These are phyloP conservation scores for Pelochelys cantorii DNA, from an alignment of 2,797 vertebrate genomes.

Conservation along the genomic window DNA sequence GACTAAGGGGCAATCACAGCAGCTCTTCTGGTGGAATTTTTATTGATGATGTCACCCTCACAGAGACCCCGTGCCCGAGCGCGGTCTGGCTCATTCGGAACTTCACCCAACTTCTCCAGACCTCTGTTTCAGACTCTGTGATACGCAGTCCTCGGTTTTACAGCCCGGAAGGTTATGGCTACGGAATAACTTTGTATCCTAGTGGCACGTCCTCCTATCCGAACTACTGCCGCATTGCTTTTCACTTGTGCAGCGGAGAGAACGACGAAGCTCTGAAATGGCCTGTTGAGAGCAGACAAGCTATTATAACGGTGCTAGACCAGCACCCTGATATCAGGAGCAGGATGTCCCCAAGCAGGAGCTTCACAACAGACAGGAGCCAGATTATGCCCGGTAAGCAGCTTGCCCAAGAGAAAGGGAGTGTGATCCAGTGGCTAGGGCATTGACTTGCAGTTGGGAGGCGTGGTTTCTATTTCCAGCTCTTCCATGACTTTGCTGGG, in stretches of 20 bases:
- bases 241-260: constrained; percentile 89
- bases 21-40: constrained; percentile 84
- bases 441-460: background rate
- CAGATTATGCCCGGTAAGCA: constrained; percentile 61
- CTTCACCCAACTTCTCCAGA: constrained; percentile 84
- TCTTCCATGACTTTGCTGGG: background rate
- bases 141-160: constrained; percentile 89
- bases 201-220: background rate
- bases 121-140: rapidly evolving
- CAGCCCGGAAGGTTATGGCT: constrained; percentile 90
- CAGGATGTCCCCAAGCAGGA: constrained; percentile 90
- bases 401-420: background rate
- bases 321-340: constrained; percentile 86
- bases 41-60: constrained; percentile 89
- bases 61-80: constrained; percentile 87
- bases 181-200: constrained; percentile 83
- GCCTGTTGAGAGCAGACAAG: constrained; percentile 90
- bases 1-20: constrained; percentile 77
- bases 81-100: constrained; percentile 88
- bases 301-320: constrained; percentile 87
- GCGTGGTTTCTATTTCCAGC: background rate
- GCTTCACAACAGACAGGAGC: constrained; percentile 85
- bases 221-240: constrained; percentile 81
- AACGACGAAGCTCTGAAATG: constrained; percentile 90
- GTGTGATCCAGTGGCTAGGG: background rate